Percentiles rank a stretch among this genome's conserved stretches.
These are phyloP conservation scores for Notamacropus eugenii DNA, from an alignment of 2,797 vertebrate species.

Conservation along the genomic window DNA sequence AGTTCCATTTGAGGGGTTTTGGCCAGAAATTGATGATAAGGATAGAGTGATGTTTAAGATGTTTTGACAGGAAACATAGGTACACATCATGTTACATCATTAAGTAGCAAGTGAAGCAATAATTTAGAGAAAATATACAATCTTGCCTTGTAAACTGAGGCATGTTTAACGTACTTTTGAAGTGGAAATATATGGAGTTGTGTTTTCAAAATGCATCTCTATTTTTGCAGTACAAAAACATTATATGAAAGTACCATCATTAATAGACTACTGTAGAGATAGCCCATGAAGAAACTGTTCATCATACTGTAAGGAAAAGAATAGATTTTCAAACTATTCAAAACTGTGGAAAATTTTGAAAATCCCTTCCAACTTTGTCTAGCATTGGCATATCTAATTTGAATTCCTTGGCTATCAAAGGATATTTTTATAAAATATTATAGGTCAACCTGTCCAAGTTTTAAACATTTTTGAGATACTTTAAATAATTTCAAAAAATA, in stretches of 20 bases:
- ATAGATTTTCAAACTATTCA: neutral
- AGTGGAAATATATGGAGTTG: neutral
- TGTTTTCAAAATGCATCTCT: neutral
- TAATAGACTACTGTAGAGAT: neutral
- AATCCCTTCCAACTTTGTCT: neutral
- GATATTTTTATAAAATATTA: neutral
- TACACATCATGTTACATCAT: neutral
- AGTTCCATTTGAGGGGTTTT: neutral
- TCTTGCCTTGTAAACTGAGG: neutral
- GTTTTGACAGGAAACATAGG: neutral
- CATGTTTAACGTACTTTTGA: neutral
- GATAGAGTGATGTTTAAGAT: neutral
- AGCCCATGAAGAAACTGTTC: neutral
- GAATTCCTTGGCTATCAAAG: neutral
- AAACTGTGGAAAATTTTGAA: neutral
- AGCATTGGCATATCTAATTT: neutral
- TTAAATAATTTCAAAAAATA: constrained; percentile 27
- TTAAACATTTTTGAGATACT: neutral
- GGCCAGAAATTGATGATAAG: neutral
- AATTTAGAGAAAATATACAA: neutral
- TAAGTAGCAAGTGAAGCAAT: neutral
- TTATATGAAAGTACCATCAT: neutral
- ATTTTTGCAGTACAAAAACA: neutral
- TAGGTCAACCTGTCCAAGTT: neutral
- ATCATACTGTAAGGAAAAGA: neutral